Evolutionary conservation across 2,888 invertebrate species (phyloP).

Genomic region (Sinelater perroti): DNA sequence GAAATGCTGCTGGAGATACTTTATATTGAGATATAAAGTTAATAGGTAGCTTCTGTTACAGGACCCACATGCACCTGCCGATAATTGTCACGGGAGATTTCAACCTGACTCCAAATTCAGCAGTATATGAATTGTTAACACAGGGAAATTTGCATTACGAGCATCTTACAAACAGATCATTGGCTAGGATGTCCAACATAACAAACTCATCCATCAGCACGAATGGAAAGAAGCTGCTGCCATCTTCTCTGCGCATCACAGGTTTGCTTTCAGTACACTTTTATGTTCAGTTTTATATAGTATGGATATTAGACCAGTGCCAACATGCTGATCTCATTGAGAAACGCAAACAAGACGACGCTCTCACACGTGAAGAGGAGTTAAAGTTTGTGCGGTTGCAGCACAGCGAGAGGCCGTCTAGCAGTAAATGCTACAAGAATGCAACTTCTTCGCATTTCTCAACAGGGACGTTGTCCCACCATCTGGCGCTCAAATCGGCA

Average conservation of each 20-base stretch:
- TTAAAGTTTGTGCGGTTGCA: constrained; percentile 53
- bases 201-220: constrained; percentile 36
- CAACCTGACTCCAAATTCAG: constrained; percentile 81
- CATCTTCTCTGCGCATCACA: constrained; percentile 62
- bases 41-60: constrained; percentile 25
- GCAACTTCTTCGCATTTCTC: constrained; percentile 62
- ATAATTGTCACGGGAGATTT: constrained; percentile 93
- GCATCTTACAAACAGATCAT: constrained; percentile 48
- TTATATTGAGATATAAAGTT: constrained; percentile 20
- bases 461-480: constrained; percentile 71
- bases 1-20: no score
- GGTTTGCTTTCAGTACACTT: constrained; percentile 46
- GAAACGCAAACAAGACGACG: constrained; percentile 42
- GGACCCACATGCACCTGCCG: constrained; percentile 68
- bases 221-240: constrained; percentile 51
- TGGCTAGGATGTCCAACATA: constrained; percentile 46
- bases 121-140: constrained; percentile 74
- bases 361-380: constrained; percentile 47
- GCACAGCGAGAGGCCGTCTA: constrained; percentile 36
- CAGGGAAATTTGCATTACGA: constrained; percentile 67
- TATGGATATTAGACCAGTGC: constrained; percentile 57
- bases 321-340: constrained; percentile 53
- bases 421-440: constrained; percentile 28
- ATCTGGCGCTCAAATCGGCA: constrained; percentile 73
- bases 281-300: no score